Evolutionary conservation across 64 coral and sea anemone species (phyloP), one percentile per base, ranked within the genome.

Genomic region (Pocillopora verrucosa): DNA sequence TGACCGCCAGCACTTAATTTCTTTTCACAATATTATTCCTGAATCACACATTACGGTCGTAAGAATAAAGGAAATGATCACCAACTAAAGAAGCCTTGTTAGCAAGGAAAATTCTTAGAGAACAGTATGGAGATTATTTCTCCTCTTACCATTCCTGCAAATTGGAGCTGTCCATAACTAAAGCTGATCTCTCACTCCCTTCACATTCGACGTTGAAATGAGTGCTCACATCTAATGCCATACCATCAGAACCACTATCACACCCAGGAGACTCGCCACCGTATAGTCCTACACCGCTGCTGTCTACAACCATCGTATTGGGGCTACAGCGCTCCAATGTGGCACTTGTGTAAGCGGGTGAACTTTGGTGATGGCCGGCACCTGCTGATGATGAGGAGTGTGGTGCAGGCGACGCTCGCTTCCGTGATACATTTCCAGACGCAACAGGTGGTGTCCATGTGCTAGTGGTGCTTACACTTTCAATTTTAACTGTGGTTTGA

Each of bases 81-180:
- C 7, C 7, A 51, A 51, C 41, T 51, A 51, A 51, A 51, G 41
- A 51, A 51, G 3, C 41, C 41, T 51, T 51, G 41, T 4, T 51
- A 4, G 41, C 30, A 30, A 30, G 30, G 30, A 30, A 30, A 30
- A 30, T 30, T 30, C 30, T 30, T 51, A 51, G 3, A 51, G 7
- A 51, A 51, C 41, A 51, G 41, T 51, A 51, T 51, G 41, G 41
- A 51, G 7, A 51, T 4, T 51, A 3, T 51, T 7, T 51, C 41
- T 3, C 41, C 7, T 15, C 88, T 75, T 59, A 96, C 95, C 95
- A 96, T 59, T 91, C 89, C 67, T 82, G 87, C 30, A 96, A 80
- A 73, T 83, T 88, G 16, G 87, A 87, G 74, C 88, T 88, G 84
- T 96, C 95, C 16, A 96, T 17, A 11, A 82, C 91, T 16, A 93